Conservation (phyloP, 2,888 invertebrate species). For the Campoletis raptor region DNA sequence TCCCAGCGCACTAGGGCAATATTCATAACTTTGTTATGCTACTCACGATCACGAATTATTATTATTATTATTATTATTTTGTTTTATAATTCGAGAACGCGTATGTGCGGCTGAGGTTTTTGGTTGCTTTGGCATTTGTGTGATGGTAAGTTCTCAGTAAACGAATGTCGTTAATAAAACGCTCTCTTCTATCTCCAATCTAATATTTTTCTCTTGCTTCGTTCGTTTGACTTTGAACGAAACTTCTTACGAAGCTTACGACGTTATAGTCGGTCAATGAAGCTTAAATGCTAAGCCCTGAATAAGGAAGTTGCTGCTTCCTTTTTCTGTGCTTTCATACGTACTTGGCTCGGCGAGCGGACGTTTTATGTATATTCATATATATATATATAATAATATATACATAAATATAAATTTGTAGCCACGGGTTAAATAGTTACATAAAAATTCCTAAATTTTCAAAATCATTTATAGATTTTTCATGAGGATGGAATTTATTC, state of each 20-base stretch:
- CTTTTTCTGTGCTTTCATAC: conserved; percentile 63
- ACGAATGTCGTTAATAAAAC: conserved; percentile 13
- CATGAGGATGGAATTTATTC: neutral
- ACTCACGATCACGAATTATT: conserved; percentile 53
- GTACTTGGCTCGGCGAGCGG: conserved; percentile 72
- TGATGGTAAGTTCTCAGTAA: conserved; percentile 57
- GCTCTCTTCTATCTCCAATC: conserved; percentile 24
- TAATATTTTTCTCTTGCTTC: conserved; percentile 29
- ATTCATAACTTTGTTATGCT: conserved; percentile 36
- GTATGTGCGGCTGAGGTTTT: conserved; percentile 29
- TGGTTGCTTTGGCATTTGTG: conserved; percentile 37
- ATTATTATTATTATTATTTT: conserved; percentile 47
- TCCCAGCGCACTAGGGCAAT: conserved; percentile 50
- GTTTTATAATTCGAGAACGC: conserved; percentile 44
- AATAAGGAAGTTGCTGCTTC: conserved; percentile 66
- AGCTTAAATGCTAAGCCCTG: conserved; percentile 76
- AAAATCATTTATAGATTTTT: neutral
- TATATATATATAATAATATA: too few relatives aligned
- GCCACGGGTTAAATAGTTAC: neutral
- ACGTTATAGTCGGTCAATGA: conserved; percentile 59
- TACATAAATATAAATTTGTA: neutral
- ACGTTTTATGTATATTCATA: conserved; percentile 29
- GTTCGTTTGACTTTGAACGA: conserved; percentile 23
- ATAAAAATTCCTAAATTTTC: neutral
- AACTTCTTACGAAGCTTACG: conserved; percentile 37